Base-by-base conservation (phyloP, 2,888 invertebrate genomes). In the Nemoura dubitans region DNA sequence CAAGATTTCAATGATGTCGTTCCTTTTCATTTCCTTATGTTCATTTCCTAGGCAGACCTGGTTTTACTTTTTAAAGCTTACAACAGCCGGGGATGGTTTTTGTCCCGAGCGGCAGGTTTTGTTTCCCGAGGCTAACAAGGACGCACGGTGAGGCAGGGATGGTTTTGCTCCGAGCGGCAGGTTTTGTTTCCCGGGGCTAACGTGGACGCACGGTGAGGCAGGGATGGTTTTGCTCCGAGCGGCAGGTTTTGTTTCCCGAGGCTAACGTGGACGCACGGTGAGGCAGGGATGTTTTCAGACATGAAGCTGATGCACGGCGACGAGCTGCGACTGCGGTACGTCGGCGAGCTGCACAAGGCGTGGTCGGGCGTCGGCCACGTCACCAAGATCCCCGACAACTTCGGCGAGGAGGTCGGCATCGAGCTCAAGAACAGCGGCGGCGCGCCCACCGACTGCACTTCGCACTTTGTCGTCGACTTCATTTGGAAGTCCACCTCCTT, bases 231-330 rank as follows among this genome's bases (percentile, higher is more conserved):
- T 10, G 36, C 10, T 10, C 36, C 36, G 36, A 3, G 5, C 36
- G 36, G 10, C 36, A 36, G 36, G 36, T 36, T 36, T 36, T 36
- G 3, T 3, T 36, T 36, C 10, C 36, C 36, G 36, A 36, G 36
- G 16, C 59, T 59, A 59, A 59, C 59, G 21, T 10, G 59, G 59
- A 10, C 59, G 14, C 21, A 21, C 27, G 21, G 27, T 28, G 78
- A 78, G 14, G 26, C 59, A 84, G 84, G 84, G 76, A 76, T 81
- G 42, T 88, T 86, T 87, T 30, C 90, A 93, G 99, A 99, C 90
- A 98, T 99, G 98, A 98, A 98, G 91, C 92, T 99, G 86, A 99
- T 99, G 99, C 99, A 99, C 91, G 99, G 99, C 7, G 99, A 99
- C 93, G 99, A 99, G 91, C 92, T 99, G 86, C 94, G 98, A 89